phyloP scores from a whole-genome alignment of 2,888 invertebrate genomes.

The Norana najaformis region DNA sequence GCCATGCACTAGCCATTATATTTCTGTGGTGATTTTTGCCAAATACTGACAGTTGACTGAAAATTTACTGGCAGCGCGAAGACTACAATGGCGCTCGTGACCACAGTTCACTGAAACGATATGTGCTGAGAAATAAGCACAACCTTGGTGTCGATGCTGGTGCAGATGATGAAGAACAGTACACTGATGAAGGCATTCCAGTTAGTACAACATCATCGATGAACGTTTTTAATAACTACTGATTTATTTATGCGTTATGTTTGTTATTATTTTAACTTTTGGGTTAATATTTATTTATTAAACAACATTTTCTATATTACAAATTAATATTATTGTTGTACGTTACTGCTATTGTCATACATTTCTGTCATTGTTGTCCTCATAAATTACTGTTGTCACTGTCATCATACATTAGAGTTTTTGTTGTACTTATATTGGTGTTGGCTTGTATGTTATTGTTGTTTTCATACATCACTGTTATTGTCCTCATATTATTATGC shows the following conservation, averaged over 20 bases:
- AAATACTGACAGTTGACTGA: no score
- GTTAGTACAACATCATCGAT: background rate
- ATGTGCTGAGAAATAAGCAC: background rate
- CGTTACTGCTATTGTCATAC: background rate
- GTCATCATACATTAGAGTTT: no score
- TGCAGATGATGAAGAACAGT: background rate
- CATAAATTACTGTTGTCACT: no score
- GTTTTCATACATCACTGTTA: background rate
- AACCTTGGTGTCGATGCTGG: background rate
- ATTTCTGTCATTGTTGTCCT: no score
- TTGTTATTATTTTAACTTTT: background rate
- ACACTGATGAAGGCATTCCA: constrained; percentile 15
- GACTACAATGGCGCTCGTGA: background rate
- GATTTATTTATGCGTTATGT: background rate
- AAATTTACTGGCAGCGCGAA: background rate
- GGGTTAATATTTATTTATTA: background rate
- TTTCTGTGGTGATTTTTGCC: background rate
- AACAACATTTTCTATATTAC: background rate
- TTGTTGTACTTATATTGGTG: no score
- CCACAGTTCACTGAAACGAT: background rate
- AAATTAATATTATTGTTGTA: background rate
- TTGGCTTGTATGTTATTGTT: no score
- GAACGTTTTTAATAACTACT: background rate
- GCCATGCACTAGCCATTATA: no score
- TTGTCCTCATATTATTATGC: background rate